Conservation (phyloP, 2,797 vertebrate species). For the Sebastes trivittatus region DNA sequence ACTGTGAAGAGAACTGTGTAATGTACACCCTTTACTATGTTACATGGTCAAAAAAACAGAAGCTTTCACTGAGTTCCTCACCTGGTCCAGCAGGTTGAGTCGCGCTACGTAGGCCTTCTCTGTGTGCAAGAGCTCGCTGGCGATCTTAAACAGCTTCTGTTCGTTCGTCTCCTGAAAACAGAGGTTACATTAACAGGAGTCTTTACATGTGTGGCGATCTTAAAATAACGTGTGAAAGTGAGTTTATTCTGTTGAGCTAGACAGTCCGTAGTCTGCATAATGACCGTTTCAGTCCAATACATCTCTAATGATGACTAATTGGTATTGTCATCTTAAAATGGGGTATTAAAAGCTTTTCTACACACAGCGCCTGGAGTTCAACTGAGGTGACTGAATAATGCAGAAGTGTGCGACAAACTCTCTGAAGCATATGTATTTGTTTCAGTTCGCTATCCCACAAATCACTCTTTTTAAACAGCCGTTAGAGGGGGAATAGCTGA, state of each 20-base stretch:
- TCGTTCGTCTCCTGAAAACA: conserved; percentile 91
- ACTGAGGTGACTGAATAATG: background rate
- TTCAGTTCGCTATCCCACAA: background rate
- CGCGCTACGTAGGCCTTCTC: conserved; percentile 94
- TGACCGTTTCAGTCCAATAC: background rate
- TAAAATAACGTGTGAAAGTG: background rate
- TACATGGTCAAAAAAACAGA: background rate
- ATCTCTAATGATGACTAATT: background rate
- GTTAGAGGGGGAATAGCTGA: background rate
- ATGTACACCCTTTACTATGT: background rate
- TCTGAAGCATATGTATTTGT: background rate
- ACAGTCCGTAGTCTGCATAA: background rate
- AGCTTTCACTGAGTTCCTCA: conserved; percentile 56
- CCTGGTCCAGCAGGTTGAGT: conserved; percentile 93
- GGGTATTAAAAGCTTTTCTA: background rate
- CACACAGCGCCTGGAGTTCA: background rate
- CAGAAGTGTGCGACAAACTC: conserved; percentile 27
- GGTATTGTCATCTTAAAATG: background rate
- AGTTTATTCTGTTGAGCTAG: background rate
- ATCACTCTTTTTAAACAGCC: background rate
- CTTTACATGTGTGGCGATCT: background rate
- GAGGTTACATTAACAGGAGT: background rate
- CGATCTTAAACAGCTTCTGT: conserved; percentile 96
- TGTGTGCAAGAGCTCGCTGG: conserved; percentile 94
- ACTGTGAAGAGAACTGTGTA: background rate